Conservation (phyloP, 2,888 invertebrate species). For the Pharmacophagus antenor region DNA sequence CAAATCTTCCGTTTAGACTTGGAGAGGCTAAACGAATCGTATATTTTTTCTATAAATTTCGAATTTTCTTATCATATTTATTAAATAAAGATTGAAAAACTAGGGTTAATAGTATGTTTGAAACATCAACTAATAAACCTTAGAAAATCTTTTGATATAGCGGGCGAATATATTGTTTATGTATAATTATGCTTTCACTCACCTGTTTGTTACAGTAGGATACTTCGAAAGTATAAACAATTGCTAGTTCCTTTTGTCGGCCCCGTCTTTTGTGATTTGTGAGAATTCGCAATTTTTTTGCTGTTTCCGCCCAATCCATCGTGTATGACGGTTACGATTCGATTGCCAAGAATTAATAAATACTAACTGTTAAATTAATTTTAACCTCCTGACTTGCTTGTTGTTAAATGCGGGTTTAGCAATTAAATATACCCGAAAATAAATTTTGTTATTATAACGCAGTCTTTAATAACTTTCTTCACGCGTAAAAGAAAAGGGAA, state of each 20-base stretch:
- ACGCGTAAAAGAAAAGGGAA: no score
- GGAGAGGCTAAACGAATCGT: no score
- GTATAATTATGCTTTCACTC: no score
- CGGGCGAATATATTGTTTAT: no score
- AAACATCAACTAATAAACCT: no score
- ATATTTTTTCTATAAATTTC: background rate
- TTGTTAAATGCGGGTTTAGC: background rate
- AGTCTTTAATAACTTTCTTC: no score
- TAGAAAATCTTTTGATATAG: no score
- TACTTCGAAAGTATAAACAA: background rate
- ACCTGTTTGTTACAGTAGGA: background rate
- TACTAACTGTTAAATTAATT: background rate
- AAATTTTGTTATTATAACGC: background rate
- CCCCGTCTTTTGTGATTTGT: slow-evolving; percentile 60
- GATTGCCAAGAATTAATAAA: slow-evolving; percentile 56
- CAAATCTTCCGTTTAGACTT: background rate
- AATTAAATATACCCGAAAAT: slow-evolving; percentile 3
- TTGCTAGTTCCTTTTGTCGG: slow-evolving; percentile 39
- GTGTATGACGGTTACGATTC: slow-evolving; percentile 76
- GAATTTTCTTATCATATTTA: no score
- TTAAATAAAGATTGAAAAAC: no score
- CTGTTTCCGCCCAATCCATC: slow-evolving; percentile 74
- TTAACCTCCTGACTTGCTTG: slow-evolving; percentile 10
- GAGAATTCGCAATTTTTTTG: slow-evolving; percentile 71
- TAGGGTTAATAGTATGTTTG: no score